These are phyloP conservation scores for Cenopis cana DNA, from an alignment of 2,888 invertebrate species.

Conservation along the genomic window DNA sequence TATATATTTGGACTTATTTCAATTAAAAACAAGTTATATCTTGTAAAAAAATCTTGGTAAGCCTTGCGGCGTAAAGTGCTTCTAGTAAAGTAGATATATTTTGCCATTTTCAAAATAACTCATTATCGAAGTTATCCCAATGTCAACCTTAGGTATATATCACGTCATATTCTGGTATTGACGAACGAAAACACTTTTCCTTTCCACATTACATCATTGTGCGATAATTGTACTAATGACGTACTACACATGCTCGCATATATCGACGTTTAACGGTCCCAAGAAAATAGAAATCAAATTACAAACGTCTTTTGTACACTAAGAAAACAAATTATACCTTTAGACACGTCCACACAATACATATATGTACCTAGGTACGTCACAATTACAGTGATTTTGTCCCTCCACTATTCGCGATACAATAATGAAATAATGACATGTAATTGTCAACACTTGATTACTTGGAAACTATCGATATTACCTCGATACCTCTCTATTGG, in stretches of 20 bases:
- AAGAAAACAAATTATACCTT: conserved; percentile 27
- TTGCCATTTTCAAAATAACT: no score
- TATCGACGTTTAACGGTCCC: conserved; percentile 29
- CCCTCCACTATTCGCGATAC: neutral
- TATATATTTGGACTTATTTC: no score
- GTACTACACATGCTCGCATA: conserved; percentile 2
- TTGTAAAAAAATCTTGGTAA: no score
- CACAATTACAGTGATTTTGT: neutral
- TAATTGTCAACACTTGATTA: neutral
- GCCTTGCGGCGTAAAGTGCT: no score
- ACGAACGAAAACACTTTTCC: conserved; percentile 17
- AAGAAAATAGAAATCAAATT: conserved; percentile 42
- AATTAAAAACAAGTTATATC: conserved; percentile 4
- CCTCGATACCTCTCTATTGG: no score
- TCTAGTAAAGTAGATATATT: no score
- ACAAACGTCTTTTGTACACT: conserved; percentile 23
- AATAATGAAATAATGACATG: neutral
- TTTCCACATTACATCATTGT: conserved; percentile 30
- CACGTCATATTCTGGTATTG: neutral
- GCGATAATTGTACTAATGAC: conserved; percentile 29
- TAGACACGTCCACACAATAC: neutral
- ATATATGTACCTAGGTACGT: no score
- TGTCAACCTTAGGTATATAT: no score
- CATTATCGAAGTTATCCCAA: no score
- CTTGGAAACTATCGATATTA: no score